Conservation (phyloP, 2,797 vertebrate genomes). For the Galaxias olidus region DNA sequence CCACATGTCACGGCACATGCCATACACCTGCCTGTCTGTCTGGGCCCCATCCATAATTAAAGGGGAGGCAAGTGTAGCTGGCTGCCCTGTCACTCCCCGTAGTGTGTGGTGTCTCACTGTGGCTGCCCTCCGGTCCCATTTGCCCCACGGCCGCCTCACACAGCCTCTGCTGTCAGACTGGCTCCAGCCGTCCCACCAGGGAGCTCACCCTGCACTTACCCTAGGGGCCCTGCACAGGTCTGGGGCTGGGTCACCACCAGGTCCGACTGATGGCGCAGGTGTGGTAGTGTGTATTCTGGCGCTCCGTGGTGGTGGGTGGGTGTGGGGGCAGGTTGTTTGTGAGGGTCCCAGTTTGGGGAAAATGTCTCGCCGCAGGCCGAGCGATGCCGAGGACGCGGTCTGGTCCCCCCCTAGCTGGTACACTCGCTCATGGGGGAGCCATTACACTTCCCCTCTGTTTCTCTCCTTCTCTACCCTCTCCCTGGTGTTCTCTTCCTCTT, state of each 20-base stretch:
- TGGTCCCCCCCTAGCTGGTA: not conserved
- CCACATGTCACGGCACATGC: conserved; percentile 4
- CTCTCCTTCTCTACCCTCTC: not conserved
- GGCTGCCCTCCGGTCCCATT: conserved; percentile 11
- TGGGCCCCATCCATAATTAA: conserved; percentile 42
- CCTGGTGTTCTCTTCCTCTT: not conserved
- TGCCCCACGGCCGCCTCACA: not conserved
- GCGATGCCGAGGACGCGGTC: not conserved
- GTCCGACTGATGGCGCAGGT: too few species aligned
- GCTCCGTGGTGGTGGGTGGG: too few species aligned
- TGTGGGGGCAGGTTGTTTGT: too few species aligned
- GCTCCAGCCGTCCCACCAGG: too few species aligned
- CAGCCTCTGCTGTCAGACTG: too few species aligned
- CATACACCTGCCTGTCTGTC: conserved; percentile 31
- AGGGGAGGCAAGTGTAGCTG: conserved; percentile 7
- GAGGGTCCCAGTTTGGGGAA: too few species aligned
- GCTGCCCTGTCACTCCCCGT: conserved; percentile 21
- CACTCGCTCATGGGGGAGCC: not conserved
- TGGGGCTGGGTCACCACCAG: too few species aligned
- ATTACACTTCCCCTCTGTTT: not conserved
- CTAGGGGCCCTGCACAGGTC: too few species aligned
- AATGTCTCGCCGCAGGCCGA: not conserved
- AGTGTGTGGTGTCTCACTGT: conserved; percentile 15
- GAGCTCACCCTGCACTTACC: too few species aligned
- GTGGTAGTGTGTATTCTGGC: too few species aligned